phyloP scores from a whole-genome alignment of 2,888 invertebrate genomes.

The Cynaeus angustus region DNA sequence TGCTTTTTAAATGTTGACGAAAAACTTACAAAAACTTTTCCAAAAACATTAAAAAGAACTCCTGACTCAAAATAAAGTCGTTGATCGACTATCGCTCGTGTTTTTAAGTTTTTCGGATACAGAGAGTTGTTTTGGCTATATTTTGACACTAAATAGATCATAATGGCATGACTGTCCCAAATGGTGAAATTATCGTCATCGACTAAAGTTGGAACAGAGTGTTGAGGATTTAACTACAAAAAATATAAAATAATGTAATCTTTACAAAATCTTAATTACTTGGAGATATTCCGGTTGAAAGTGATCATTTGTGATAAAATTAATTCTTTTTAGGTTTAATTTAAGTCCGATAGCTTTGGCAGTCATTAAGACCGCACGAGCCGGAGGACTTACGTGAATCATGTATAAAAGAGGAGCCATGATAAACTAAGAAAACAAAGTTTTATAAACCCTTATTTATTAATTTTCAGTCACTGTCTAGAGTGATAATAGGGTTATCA shows the following conservation, averaged over 20 bases:
- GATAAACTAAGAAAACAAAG: neutral
- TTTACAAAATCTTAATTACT: slow-evolving; percentile 55
- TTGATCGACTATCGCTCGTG: slow-evolving; percentile 73
- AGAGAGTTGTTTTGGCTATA: slow-evolving; percentile 75
- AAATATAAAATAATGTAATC: too few species aligned
- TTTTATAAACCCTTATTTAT: too few species aligned
- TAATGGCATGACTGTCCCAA: slow-evolving; percentile 81
- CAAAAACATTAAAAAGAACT: slow-evolving; percentile 56
- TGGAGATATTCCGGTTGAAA: slow-evolving; percentile 69
- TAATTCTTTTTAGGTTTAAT: slow-evolving; percentile 65
- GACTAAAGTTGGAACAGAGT: slow-evolving; percentile 78
- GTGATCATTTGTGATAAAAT: slow-evolving; percentile 69
- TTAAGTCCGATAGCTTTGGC: slow-evolving; percentile 71
- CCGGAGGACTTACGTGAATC: slow-evolving; percentile 71
- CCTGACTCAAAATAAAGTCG: slow-evolving; percentile 74
- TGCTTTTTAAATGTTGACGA: too few species aligned
- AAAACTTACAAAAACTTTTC: neutral
- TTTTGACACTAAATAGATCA: slow-evolving; percentile 76
- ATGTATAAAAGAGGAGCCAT: slow-evolving; percentile 70
- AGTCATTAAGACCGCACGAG: slow-evolving; percentile 71
- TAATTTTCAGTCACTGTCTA: too few species aligned
- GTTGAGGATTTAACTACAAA: slow-evolving; percentile 72
- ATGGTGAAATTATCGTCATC: slow-evolving; percentile 74
- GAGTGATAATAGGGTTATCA: too few species aligned
- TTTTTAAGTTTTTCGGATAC: slow-evolving; percentile 73